Conservation (phyloP, 2,888 invertebrate genomes). For the Tenthredo amoena region DNA sequence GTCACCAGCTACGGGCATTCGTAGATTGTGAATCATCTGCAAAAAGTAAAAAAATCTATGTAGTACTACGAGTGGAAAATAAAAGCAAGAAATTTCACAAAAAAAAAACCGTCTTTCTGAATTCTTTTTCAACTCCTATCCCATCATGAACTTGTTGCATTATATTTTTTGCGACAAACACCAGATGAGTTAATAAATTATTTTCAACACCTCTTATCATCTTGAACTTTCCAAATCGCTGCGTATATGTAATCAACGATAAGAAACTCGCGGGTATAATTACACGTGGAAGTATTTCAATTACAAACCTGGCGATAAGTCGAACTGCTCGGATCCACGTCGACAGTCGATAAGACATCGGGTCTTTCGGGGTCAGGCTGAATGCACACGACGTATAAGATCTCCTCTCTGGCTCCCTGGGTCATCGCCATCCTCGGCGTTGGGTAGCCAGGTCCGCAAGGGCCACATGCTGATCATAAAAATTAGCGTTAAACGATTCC, state of each 20-base stretch:
- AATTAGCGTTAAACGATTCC: background rate
- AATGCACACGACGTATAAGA: conserved; percentile 94
- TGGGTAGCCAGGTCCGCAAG: conserved; percentile 86
- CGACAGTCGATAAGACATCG: conserved; percentile 95
- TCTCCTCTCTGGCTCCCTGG: conserved; percentile 89
- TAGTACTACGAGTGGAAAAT: background rate
- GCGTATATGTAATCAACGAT: background rate
- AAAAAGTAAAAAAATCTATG: no score
- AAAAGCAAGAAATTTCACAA: background rate
- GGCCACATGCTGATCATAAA: conserved; percentile 43
- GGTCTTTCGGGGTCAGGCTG: conserved; percentile 87
- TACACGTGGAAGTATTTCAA: background rate
- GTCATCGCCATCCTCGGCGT: conserved; percentile 91
- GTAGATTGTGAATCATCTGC: conserved; percentile 92
- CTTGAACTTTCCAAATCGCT: background rate
- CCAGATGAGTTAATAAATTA: background rate
- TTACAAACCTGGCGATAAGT: conserved; percentile 88
- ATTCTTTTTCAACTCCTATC: no score
- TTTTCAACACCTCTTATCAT: background rate
- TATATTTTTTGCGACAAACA: background rate
- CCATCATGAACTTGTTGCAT: background rate
- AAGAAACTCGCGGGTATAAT: background rate
- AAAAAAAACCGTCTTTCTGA: no score
- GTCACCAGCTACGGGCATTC: conserved; percentile 88
- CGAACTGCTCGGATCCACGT: conserved; percentile 92